Evolutionary conservation across 2,888 invertebrate species (phyloP).

Genomic region (Calliphora vomitoria): DNA sequence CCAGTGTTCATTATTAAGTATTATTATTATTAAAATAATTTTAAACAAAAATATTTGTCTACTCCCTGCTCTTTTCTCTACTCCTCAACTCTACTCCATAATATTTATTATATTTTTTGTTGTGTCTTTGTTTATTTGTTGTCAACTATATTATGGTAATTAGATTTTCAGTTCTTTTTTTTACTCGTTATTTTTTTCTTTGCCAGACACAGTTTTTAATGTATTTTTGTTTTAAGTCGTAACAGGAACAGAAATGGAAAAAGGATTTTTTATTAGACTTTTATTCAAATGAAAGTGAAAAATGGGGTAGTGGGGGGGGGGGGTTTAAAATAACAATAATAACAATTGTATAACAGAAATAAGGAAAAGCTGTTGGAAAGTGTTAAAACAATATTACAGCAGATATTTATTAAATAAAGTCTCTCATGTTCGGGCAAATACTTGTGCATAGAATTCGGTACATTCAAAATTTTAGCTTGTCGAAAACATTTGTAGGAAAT

Average conservation of each 20-base stretch:
- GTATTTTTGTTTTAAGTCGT: slow-evolving; percentile 19
- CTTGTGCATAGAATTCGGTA: not conserved
- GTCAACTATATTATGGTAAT: slow-evolving; percentile 72
- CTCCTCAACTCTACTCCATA: slow-evolving; percentile 6
- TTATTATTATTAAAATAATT: slow-evolving; percentile 40
- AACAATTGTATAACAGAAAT: slow-evolving; percentile 3
- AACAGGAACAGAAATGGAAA: slow-evolving; percentile 42
- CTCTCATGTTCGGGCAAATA: not conserved
- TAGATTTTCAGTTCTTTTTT: slow-evolving; percentile 57
- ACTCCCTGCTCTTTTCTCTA: not conserved
- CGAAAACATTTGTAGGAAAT: slow-evolving; percentile 8
- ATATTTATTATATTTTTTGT: slow-evolving; percentile 13
- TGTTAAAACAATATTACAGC: slow-evolving; percentile 39
- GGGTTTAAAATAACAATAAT: slow-evolving; percentile 34
- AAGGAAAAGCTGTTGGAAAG: slow-evolving; percentile 34
- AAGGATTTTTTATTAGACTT: slow-evolving; percentile 48
- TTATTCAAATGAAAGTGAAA: slow-evolving; percentile 52
- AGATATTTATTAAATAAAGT: slow-evolving; percentile 12
- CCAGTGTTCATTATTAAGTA: slow-evolving; percentile 2
- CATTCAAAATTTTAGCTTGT: slow-evolving; percentile 41
- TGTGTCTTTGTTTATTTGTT: slow-evolving; percentile 56
- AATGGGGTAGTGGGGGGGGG: not conserved
- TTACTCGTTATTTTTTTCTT: slow-evolving; percentile 5
- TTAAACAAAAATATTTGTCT: slow-evolving; percentile 34
- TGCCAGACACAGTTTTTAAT: slow-evolving; percentile 63